Evolutionary conservation across 2,888 invertebrate species (phyloP), one percentile per base, ranked within the genome.

Genomic region (Ectobius pallidus): DNA sequence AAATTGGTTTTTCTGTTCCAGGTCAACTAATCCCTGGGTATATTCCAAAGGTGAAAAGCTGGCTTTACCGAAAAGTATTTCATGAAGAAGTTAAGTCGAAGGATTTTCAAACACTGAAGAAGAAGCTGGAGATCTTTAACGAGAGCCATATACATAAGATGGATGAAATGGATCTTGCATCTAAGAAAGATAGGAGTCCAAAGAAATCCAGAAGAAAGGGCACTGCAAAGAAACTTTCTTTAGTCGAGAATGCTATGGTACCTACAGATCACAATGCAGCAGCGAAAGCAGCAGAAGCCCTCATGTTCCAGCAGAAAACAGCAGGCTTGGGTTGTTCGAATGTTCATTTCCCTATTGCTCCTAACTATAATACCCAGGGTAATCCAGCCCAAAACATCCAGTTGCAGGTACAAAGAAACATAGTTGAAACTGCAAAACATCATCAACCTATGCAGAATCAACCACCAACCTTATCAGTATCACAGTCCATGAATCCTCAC

Each of bases 31-130:
- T 61, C 32, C 63, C 70, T 11, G 73, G 68, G 20, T 70, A 70
- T 62, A 72, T 63, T 71, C 76, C 77, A 4, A 75, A 76, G 44
- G 78, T 78, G 20, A 78, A 78, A 67, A 77, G 75, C 18, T 78
- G 78, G 78, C 70, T 78, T 7, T 78, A 78, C 71, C 77, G 77
- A 65, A 78, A 77, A 73, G 77, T 78, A 11, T 78, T 78, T 69
- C 78, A 78, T 65, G 78, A 78, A 30, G 78, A 78, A 71, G 70
- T 75, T 11, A 73, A 71, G 30, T 63, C 69, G 2, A 75, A 69
- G 49, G 74, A 72, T 69, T 72, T 72, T 32, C 74, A 71, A 39
- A 61, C 69, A 3, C 44, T 74, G 44, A 63, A 72, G 18, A 72
- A 69, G 55, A 69, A 63, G 44, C 58, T 74, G 20, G 72, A 62